Evolutionary conservation across 2,113 vertebrate genomes (phyloP).

Genomic region (Antechinus flavipes): DNA sequence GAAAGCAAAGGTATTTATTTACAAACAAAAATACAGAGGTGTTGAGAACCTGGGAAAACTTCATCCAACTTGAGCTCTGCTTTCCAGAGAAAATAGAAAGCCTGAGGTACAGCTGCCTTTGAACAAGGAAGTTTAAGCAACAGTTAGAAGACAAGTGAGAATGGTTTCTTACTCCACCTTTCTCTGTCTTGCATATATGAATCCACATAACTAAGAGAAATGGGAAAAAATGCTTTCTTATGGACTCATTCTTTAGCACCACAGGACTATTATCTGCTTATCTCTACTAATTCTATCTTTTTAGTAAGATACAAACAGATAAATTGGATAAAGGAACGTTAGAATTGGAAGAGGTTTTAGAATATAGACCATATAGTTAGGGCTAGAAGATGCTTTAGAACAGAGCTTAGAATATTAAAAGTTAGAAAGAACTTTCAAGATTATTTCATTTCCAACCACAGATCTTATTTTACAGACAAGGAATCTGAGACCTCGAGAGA

Average conservation of each 20-base stretch:
- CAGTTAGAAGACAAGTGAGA: not conserved
- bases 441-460: not conserved
- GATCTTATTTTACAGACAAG: not conserved
- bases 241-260: not conserved
- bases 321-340: not conserved
- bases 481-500: not conserved
- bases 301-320: not conserved
- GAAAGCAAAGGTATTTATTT: not conserved
- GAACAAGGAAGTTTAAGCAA: not conserved
- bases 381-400: too few relatives aligned
- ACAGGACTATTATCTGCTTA: not conserved
- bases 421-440: not conserved
- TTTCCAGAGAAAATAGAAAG: not conserved
- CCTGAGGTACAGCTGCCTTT: not conserved
- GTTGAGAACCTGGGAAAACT: not conserved
- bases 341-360: not conserved
- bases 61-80: not conserved
- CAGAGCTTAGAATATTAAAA: too few relatives aligned
- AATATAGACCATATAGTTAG: not conserved
- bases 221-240: not conserved
- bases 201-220: not conserved
- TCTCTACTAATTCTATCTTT: not conserved
- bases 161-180: not conserved
- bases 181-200: not conserved
- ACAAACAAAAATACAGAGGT: not conserved